Base-by-base conservation (phyloP, 2,113 vertebrate species). In the Perca flavescens region DNA sequence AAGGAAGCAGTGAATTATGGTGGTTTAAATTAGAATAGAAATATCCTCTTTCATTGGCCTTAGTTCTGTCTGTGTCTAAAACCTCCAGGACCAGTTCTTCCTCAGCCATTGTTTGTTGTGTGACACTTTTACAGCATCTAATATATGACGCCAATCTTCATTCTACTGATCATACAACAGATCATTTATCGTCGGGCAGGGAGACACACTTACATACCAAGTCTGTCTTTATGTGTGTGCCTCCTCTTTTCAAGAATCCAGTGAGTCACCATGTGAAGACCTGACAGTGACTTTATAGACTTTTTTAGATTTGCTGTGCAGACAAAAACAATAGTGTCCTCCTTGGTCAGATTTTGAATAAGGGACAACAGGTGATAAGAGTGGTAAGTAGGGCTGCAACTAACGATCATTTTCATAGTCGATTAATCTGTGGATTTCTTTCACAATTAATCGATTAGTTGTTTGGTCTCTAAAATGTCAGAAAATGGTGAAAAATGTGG, bases 61-160 rank as follows among this genome's bases (percentile, higher is more conserved):
- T 25, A 7, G 7, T 28, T 52, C 36, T 53, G 73, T 71, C 40
- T 60, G 62, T 10, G 19, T 15, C 4, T 60, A 11, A 58, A 52
- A 66, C 21, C 61, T 43, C 34, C 49, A 47, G 21, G 52, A 83
- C 77, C 68, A 65, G 73, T 88, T 86, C 46, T 65, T 72, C 62
- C 71, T 22, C 70, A 43, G 13, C 67, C 19, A 58, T 43, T 46
- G 46, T 82, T 71, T 63, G 53, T 8, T 47, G 54, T 14, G 4
- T 13, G n/a, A 66, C 86, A 64, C 53, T 52, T 67, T 70, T 11
- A 50, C 40, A 62, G 1, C 4, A 68, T 36, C 13, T 47, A 28
- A 5, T 3, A 9, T 6, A n/a, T 53, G 60, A 40, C 6, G 12
- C 21, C 34, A 40, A 31, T 69, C 47, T 64, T 54, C 22, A 21